phyloP scores from a whole-genome alignment of 2,888 invertebrate species.

The Apomyelois bistriatella region DNA sequence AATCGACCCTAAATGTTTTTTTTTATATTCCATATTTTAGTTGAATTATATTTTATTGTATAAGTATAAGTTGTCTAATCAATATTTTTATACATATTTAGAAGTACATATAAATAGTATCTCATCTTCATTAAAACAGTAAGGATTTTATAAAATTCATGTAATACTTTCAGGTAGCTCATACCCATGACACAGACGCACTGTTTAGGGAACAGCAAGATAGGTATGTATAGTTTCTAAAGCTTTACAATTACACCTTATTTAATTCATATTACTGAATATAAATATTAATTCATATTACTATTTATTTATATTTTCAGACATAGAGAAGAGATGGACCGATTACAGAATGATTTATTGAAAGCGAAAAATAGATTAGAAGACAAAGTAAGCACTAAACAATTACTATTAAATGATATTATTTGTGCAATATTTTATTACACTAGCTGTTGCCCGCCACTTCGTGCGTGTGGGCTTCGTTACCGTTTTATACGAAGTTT shows the following conservation, averaged over 20 bases:
- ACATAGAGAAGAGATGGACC: constrained; percentile 73
- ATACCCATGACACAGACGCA: constrained; percentile 68
- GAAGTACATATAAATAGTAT: no score
- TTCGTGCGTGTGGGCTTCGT: no score
- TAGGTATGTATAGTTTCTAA: constrained; percentile 40
- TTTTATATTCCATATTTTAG: no score
- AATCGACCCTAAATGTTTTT: no score
- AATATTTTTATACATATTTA: no score
- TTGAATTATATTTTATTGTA: no score
- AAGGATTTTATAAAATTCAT: not conserved
- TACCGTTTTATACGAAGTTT: no score
- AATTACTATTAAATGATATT: not conserved
- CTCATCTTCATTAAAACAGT: no score
- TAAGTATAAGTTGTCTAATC: no score
- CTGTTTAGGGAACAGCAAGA: constrained; percentile 73
- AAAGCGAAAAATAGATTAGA: constrained; percentile 73
- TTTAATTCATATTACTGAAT: no score
- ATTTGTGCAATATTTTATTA: no score
- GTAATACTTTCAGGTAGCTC: constrained; percentile 50
- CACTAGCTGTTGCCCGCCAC: no score
- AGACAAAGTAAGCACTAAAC: constrained; percentile 68
- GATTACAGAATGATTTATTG: constrained; percentile 75
- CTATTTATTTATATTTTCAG: constrained; percentile 29
- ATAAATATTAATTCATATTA: not conserved
- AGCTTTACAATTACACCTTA: not conserved